Evolutionary conservation across 2,797 vertebrate genomes (phyloP), one percentile per base, ranked within the genome.

Genomic region (Smutsia temminckii): DNA sequence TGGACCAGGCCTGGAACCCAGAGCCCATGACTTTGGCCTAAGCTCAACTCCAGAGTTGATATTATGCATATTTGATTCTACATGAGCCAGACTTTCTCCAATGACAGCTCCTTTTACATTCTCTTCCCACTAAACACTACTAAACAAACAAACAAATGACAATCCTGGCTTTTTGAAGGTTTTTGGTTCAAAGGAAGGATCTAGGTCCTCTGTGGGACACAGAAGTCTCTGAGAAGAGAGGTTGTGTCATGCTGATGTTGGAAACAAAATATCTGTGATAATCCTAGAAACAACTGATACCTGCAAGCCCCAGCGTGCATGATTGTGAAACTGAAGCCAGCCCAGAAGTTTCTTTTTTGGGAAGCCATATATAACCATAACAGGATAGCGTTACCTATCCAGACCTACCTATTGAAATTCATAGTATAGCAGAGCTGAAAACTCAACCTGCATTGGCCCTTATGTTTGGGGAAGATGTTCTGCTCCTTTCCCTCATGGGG

Each of bases 261-360:
- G 84, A 95, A 83, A 49, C 27, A 69, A 81, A 95, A 85, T 63
- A 68, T n/a, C 53, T 78, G 5, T 8, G 17, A 27, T 61, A 89
- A 87, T 75, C 14, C 79, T 92, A 66, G 78, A 75, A 90, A 59
- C 13, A 68, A 32, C 29, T 92, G 59, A 88, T 68, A 64, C 29
- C 46, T 63, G n/a, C 94, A 86, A 88, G 90, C 74, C 75, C 20
- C 6, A 27, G 40, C 93, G 71, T 25, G 90, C 29, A 32, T 55
- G 57, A 61, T 91, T 94, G 69, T 97, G 92, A 89, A 96, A 94
- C 4, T 63, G n/a, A 93, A 90, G 83, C 68, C 25, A 75, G 68
- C 49, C 85, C 64, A 59, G n/a, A 78, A 77, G 72, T 88, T 80
- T 80, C 64, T 88, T 94, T 93, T 34, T 8, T 9, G 68, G 75